Percentiles rank a stretch among this genome's conserved stretches.
These are phyloP conservation scores for Parotocinclus haroldoi DNA, from an alignment of 2,797 vertebrate genomes.

Conservation along the genomic window DNA sequence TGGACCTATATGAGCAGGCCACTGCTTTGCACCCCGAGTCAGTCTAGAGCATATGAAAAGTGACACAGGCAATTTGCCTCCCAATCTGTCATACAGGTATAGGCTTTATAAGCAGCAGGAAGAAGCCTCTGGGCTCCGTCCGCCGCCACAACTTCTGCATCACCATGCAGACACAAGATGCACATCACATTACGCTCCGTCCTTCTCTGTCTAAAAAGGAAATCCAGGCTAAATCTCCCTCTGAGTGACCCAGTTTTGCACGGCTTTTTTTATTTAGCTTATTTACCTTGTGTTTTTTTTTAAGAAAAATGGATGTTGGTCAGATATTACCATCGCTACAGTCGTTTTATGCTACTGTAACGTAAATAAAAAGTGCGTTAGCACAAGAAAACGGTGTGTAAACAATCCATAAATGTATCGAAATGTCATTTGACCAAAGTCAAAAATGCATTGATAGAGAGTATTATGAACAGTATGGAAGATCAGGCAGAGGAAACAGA, in stretches of 20 bases:
- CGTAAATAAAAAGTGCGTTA: too few relatives aligned
- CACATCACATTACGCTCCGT: conserved; percentile 17
- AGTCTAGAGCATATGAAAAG: conserved; percentile 58
- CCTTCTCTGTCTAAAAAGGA: conserved; percentile 3
- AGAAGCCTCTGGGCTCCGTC: conserved; percentile 12
- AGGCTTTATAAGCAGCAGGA: conserved; percentile 15
- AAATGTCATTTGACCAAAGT: too few relatives aligned
- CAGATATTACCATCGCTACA: too few relatives aligned
- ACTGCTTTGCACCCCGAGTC: conserved; percentile 3
- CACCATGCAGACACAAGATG: neutral
- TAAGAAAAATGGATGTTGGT: too few relatives aligned
- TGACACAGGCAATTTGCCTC: conserved; percentile 61
- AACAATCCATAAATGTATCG: too few relatives aligned
- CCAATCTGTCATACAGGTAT: conserved; percentile 57
- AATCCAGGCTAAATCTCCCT: neutral
- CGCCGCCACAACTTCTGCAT: neutral
- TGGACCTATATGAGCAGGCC: conserved; percentile 19
- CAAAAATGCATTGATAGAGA: too few relatives aligned
- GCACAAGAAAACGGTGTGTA: too few relatives aligned
- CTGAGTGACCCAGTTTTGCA: conserved; percentile 17
- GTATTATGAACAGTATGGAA: too few relatives aligned
- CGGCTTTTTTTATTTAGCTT: conserved; percentile 23
- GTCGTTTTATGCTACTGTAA: too few relatives aligned
- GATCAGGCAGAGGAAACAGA: too few relatives aligned
- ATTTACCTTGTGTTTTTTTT: too few relatives aligned